Conservation (phyloP, 2,797 vertebrate genomes). For the Pangasius mekongensis region DNA sequence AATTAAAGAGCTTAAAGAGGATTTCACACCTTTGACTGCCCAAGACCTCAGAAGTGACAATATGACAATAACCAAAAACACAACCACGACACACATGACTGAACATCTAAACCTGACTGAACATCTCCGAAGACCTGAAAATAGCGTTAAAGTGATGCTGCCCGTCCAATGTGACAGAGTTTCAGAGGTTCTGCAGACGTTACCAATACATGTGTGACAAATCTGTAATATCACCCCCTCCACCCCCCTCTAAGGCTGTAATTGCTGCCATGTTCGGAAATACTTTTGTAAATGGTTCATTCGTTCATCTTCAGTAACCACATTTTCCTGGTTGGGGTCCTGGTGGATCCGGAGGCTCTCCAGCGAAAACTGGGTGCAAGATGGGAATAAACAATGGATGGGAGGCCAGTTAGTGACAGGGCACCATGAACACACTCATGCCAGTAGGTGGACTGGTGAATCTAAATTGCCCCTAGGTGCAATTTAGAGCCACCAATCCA, state of each 20-base stretch:
- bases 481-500: not conserved
- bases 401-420: not conserved
- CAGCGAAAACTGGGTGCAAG: not conserved
- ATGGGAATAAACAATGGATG: not conserved
- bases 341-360: not conserved
- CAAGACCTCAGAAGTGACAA: not conserved
- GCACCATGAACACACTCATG: not conserved
- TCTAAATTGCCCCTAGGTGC: not conserved
- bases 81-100: not conserved
- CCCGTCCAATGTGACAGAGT: not conserved
- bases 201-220: not conserved
- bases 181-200: not conserved
- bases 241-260: not conserved
- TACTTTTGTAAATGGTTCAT: not conserved
- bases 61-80: not conserved
- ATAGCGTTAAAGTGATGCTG: not conserved
- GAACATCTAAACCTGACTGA: not conserved
- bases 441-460: not conserved
- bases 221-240: no score
- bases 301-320: not conserved
- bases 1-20: not conserved
- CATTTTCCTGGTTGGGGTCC: not conserved
- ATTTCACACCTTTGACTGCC: not conserved
- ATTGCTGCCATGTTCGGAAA: not conserved
- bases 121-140: not conserved